Evolutionary conservation across 1,140 invertebrate genomes (phyloP).

Genomic region (fruit fly (Drosophila melanogaster)): DNA sequence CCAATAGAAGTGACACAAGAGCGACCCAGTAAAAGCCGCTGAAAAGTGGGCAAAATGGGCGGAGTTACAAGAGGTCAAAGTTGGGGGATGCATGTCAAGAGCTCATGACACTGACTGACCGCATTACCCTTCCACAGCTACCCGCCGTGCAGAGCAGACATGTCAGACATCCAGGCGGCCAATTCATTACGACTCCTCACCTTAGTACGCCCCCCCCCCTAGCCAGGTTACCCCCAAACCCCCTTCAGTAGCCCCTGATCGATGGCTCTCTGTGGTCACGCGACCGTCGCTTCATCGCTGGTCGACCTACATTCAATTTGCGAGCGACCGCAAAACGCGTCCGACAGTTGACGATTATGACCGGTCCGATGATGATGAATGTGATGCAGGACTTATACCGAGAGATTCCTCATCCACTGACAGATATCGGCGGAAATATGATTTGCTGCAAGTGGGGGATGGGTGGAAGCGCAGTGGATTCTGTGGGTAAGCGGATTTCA

Average conservation of each 20-base stretch:
- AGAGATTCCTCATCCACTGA: conserved; percentile 27
- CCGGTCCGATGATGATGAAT: conserved; percentile 31
- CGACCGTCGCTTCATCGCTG: conserved; percentile 52
- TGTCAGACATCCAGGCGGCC: conserved; percentile 71
- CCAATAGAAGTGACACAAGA: conserved; percentile 46
- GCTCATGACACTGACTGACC: conserved; percentile 62
- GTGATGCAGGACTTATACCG: conserved; percentile 25
- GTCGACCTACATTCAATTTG: conserved; percentile 80
- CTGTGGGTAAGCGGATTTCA: conserved; percentile 19
- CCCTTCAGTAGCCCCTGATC: conserved; percentile 62
- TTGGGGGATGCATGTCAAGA: conserved; percentile 51
- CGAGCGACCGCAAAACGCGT: conserved; percentile 74
- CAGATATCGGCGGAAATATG: conserved; percentile 42
- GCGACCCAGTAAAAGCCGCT: conserved; percentile 10
- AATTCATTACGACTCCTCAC: conserved; percentile 60
- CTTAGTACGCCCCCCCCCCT: conserved; percentile 1
- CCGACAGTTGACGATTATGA: conserved; percentile 76
- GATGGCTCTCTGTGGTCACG: conserved; percentile 75
- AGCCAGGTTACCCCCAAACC: neutral
- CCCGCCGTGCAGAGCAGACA: conserved; percentile 26
- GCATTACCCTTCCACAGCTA: conserved; percentile 19
- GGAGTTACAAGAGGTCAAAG: conserved; percentile 1
- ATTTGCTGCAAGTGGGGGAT: conserved; percentile 13
- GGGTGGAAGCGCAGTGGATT: conserved; percentile 15
- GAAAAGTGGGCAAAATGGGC: neutral